Base-by-base conservation (phyloP, 2,888 invertebrate genomes). In the Tetranychus truncatus region DNA sequence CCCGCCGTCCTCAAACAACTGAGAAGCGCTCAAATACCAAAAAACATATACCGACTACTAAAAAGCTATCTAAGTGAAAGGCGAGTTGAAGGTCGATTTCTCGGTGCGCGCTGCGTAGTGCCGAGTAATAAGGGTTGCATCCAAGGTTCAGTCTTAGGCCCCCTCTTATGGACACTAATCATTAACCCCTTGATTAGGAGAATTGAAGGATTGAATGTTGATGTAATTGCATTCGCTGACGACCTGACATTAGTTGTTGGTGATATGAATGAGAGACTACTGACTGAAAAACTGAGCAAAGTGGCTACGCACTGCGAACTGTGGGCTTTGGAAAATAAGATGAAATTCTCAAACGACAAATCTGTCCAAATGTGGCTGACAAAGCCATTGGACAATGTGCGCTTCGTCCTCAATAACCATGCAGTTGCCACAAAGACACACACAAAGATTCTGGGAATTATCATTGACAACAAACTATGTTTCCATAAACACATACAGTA, bases 101-200 rank as follows among this genome's bases (percentile, higher is more conserved):
- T 3, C 1, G 72, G 66, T 18, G 1, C 8, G 18, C 8, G 8
- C 18, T 7, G 8, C 7, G n/a, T 8, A n/a, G 4, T 2, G 5
- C 5, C 1, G 1, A 6, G 67, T 3, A 45, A 66, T 5, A 71
- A 46, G 71, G 76, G 76, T 1, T 76, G 76, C 46, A 34, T 69
- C 0, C 76, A 76, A 44, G 76, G 76, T 1, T 69, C 71, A 1
- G 46, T 65, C 15, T 44, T 45, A 24, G 74, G 74, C 2, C 76
- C 76, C 1, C 18, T 55, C 5, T 67, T 74, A 6, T 76, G 76
- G 76, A 76, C 75, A 45, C 15, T 76, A 9, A 34, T 74, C 3
- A 6, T 71, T 3, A 45, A 76, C 65, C 34, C 46, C 20, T 1
- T 76, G 7, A 21, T 75, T 1, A 24, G 46, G 1, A 1, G n/a